These are phyloP conservation scores for Erebia palarica DNA, from an alignment of 2,888 invertebrate species.

Conservation along the genomic window DNA sequence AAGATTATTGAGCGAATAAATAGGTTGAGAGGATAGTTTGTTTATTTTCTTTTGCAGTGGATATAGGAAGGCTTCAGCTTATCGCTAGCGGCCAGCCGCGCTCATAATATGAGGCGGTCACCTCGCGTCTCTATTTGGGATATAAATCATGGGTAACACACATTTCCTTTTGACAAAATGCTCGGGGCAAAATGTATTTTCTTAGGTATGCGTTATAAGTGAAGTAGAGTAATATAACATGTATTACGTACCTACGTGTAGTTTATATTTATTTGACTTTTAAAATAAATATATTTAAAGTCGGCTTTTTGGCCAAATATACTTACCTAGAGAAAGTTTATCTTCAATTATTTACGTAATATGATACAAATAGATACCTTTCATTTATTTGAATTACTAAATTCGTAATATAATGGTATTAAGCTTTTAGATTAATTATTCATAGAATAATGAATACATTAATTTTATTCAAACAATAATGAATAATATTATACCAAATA, in stretches of 20 bases:
- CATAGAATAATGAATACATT: background rate
- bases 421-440: background rate
- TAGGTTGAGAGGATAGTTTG: conserved; percentile 66
- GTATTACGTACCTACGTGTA: conserved; percentile 23
- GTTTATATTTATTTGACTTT: conserved; percentile 20
- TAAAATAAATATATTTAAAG: background rate
- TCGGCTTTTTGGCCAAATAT: too few relatives aligned
- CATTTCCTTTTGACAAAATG: conserved; percentile 77
- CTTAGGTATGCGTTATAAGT: conserved; percentile 57
- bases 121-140: conserved; percentile 70
- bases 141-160: conserved; percentile 80
- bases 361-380: too few relatives aligned
- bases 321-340: too few relatives aligned
- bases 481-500: too few relatives aligned
- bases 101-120: conserved; percentile 59
- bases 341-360: too few relatives aligned
- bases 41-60: conserved; percentile 77
- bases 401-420: too few relatives aligned
- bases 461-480: too few relatives aligned
- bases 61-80: conserved; percentile 71
- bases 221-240: conserved; percentile 46
- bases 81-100: conserved; percentile 75
- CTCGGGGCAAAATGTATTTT: conserved; percentile 69
- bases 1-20: conserved; percentile 66
- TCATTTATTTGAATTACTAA: too few relatives aligned